Evolutionary conservation across 1,140 invertebrate genomes (phyloP), one percentile per base, ranked within the genome.

Genomic region (Drosophila rhopaloa): DNA sequence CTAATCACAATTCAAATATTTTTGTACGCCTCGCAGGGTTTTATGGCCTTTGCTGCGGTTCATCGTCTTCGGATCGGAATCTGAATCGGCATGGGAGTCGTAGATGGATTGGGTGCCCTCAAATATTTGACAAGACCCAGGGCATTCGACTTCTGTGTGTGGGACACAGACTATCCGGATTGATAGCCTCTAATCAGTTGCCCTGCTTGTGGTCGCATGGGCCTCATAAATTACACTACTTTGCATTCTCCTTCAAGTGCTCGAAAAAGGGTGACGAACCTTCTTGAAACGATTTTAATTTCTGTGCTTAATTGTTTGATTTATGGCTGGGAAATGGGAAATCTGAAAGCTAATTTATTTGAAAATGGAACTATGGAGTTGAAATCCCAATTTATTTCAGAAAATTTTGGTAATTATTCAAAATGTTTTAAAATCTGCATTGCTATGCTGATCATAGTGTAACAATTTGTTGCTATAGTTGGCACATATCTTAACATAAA

Each of bases 1-100:
- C 79, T 77, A 89, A 88, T 88, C 83, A 83, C 57, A 76, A 77
- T 83, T 89, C 84, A 88, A 88, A 88, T 88, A 86, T 88, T 83
- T 88, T 70, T 88, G 35, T 72, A 80, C 41, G 79, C 68, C 59
- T 68, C 75, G 50, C 29, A 41, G 46, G 72, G 59, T 81, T 84
- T 85, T 84, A 84, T 78, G 68, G 62, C 68, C 44, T n/a, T 32
- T 43, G 38, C 46, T 67, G 59, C 56, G 50, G 81, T 82, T 85
- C 79, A 82, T 82, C 78, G 79, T 63, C 58, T 81, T 24, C 53
- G 14, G 48, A 57, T 32, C 29, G 29, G 29, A 7, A 32, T 51
- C 46, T 43, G 41, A 13, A 56, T 47, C 56, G 29, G n/a, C 54
- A 59, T 72, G 38, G 72, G 44, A 56, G 43, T 56, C 24, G 38